Conservation (phyloP, 2,797 vertebrate genomes). For the Alcedo atthis region DNA sequence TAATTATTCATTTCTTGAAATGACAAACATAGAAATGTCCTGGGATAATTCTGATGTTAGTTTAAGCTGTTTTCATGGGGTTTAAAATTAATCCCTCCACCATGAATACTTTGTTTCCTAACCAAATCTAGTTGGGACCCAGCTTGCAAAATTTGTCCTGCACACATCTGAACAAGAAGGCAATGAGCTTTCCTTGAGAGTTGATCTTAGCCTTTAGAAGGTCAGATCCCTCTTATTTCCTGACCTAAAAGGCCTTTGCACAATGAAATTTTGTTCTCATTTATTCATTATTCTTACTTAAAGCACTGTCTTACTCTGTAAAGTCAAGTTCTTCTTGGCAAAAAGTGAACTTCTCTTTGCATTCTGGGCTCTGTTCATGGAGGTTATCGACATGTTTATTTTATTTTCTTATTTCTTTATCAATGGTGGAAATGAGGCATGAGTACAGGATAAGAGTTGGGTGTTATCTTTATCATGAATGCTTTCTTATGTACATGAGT, state of each 20-base stretch:
- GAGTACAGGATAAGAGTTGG: background rate
- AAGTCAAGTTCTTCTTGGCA: background rate
- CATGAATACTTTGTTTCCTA: background rate
- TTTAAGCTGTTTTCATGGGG: background rate
- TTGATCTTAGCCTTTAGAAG: background rate
- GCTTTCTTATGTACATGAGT: fast-evolving
- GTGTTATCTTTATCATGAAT: fast-evolving
- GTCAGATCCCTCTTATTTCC: background rate
- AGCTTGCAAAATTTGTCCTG: background rate
- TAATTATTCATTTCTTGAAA: background rate
- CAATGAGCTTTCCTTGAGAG: background rate
- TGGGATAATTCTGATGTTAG: background rate
- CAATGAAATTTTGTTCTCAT: background rate
- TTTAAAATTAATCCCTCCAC: no score
- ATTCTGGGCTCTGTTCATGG: background rate
- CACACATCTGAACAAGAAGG: background rate
- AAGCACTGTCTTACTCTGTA: background rate
- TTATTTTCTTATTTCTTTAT: background rate
- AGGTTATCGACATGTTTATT: background rate
- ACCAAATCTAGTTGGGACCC: background rate
- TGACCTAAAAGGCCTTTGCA: background rate
- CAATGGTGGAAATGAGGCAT: background rate
- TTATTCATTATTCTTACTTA: background rate
- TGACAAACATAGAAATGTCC: background rate
- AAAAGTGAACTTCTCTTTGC: background rate